Evolutionary conservation across 92 coral and sea anemone species (phyloP).

Genomic region (Epizoanthus stellaris): DNA sequence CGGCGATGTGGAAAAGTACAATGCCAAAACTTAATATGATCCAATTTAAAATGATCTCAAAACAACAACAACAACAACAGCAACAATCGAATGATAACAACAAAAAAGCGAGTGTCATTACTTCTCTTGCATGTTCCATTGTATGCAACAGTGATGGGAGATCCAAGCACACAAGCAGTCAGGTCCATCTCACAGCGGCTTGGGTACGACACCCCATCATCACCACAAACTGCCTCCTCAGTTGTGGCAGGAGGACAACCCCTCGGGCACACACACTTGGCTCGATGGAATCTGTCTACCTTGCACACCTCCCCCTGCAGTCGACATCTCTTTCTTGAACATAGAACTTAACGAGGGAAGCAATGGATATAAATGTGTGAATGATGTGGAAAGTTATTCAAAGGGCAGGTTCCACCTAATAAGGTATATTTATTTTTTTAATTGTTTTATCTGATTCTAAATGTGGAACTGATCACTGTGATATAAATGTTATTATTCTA

Average conservation of each 20-base stretch:
- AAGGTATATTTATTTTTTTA: too few species aligned
- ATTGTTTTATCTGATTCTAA: too few species aligned
- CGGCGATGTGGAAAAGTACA: too few species aligned
- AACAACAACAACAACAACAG: too few species aligned
- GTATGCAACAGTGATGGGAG: constrained; percentile 62
- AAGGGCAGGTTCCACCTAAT: too few species aligned
- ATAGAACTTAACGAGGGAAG: constrained; percentile 53
- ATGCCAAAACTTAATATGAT: too few species aligned
- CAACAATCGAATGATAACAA: neutral
- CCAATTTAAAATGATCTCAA: too few species aligned
- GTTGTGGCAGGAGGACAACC: constrained; percentile 56
- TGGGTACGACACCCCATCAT: constrained; percentile 76
- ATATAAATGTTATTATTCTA: too few species aligned
- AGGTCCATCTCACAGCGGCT: constrained; percentile 84
- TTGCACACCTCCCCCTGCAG: constrained; percentile 79
- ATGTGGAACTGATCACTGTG: too few species aligned
- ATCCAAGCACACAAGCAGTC: constrained; percentile 87
- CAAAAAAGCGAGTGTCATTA: neutral
- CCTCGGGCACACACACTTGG: constrained; percentile 74
- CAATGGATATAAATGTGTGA: neutral
- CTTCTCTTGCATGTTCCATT: constrained; percentile 69
- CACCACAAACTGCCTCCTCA: constrained; percentile 75
- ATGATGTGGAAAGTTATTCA: too few species aligned
- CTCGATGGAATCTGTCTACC: constrained; percentile 63
- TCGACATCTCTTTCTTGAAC: constrained; percentile 67